Base-by-base conservation (phyloP, 2,888 invertebrate species). In the Timandra comae region DNA sequence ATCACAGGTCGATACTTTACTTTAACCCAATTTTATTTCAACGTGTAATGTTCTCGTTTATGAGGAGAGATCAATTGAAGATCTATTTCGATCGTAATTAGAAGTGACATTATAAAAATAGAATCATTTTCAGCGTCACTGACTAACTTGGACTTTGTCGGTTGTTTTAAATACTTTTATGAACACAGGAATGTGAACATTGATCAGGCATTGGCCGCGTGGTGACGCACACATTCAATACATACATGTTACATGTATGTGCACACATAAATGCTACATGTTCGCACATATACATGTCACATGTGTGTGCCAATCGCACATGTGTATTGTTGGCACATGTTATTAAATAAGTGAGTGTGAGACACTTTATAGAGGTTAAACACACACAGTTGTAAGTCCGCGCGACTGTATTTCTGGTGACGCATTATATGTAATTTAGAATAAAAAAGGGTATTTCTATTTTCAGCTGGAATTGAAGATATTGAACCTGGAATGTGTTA, bases 141-240 rank as follows among this genome's bases (percentile, higher is more conserved):
- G 30, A 16, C 35, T 19, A 33, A 46, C 41, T 41, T 42, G 48
- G 46, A 49, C 42, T 43, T 46, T 49, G 43, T 33, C 43, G 38
- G 39, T 29, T 20, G 45, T 49, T 48, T 24, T 45, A 36, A 46
- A 41, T 49, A 50, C 49, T 48, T 46, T 56, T 54, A 63, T 65
- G 63, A 64, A 66, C 70, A 66, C 62, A 46, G 78, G 79, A 78
- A 78, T 79, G 77, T 73, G 67, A 66, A 64, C 75, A 63, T 65
- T 64, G 73, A 78, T 78, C 81, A 80, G 63, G 66, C 69, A 67
- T 51, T 39, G 55, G 56, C 53, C 67, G 68, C 80, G 79, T 77
- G 78, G 61, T 63, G 44, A 62, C 52, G 16, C 16, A 16, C 16
- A 16, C 16, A 16, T 1, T 5, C 16, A 16, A 16, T 6, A 1